Base-by-base conservation (phyloP, 2,888 invertebrate genomes). In the Xylota segnis region DNA sequence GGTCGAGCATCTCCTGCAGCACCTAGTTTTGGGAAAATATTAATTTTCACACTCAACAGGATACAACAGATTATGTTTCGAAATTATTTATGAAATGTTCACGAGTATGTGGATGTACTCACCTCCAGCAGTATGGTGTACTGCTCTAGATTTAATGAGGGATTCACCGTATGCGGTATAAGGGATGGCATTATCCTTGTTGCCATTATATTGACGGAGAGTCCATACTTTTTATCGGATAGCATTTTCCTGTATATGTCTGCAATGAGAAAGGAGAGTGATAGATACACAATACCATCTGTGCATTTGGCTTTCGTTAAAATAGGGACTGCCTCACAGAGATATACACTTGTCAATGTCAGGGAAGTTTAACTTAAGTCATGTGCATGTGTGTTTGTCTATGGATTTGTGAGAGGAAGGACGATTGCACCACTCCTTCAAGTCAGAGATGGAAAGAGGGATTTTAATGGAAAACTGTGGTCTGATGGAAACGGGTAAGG, bases 221-320 rank as follows among this genome's bases (percentile, higher is more conserved):
- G 93, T 47, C 97, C 98, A 92, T 97, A 98, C 90, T 96, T 97
- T 92, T 96, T 96, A 92, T 98, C 98, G 91, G 95, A 95, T 89
- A 98, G 93, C 96, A 98, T 96, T 90, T 96, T 94, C 90, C 96
- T 96, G 93, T 98, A 98, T 90, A 98, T 97, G 93, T 96, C 98
- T 84, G 65, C 5, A 79, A 81, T 74, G 78, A 63, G 40, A 83
- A 10, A 9, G 37, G 32, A 54, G 45, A 52, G 32, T 32, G 23
- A 61, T 50, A 58, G 32, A 65, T 32, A 14, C 18, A 12, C 7
- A 14, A 5, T 58, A 37, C 27, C 10, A 54, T 58, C 16, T n/a
- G n/a, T 71, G 18, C 71, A 58, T 78, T 68, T 61, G 52, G 16
- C 16, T 27, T 14, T 32, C 18, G 14, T 37, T 70, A n/a, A 34